These are phyloP conservation scores for Macrophya annulata DNA, from an alignment of 2,888 invertebrate genomes.

Conservation along the genomic window DNA sequence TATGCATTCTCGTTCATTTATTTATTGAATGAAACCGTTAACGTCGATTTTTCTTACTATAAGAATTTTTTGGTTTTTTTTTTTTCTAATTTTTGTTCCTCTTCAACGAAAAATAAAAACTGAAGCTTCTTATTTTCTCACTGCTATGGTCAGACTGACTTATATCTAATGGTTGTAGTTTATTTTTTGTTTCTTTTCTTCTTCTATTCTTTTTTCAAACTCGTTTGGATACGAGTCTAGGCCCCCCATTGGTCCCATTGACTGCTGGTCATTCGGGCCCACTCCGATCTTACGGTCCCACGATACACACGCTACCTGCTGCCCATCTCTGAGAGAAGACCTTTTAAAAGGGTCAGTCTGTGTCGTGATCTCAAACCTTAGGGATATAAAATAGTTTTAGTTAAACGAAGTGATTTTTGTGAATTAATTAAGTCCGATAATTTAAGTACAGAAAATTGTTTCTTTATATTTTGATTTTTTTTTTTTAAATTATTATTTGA, in stretches of 20 bases:
- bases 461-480: not conserved
- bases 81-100: too few relatives aligned
- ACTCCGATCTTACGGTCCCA: slow-evolving; percentile 48
- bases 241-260: slow-evolving; percentile 33
- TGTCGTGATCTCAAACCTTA: slow-evolving; percentile 8
- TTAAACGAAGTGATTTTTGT: not conserved
- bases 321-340: not conserved
- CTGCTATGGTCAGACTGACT: too few relatives aligned
- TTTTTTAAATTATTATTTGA: too few relatives aligned
- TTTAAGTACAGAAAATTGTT: too few relatives aligned
- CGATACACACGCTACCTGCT: slow-evolving; percentile 42
- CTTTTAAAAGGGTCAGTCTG: slow-evolving; percentile 41
- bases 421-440: not conserved
- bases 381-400: not conserved
- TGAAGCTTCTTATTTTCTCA: not conserved
- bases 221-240: not conserved
- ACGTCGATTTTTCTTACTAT: too few relatives aligned
- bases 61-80: too few relatives aligned
- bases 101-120: too few relatives aligned
- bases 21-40: too few relatives aligned
- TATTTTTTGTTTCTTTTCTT: not conserved
- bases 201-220: not conserved
- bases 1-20: too few relatives aligned
- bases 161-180: not conserved
- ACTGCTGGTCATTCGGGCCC: slow-evolving; percentile 21